A percentile compares a stretch with the other conserved stretches of the same genome.
Evolutionary conservation across 2,888 invertebrate species (phyloP).

Genomic region (Glaucopsyche alexis): DNA sequence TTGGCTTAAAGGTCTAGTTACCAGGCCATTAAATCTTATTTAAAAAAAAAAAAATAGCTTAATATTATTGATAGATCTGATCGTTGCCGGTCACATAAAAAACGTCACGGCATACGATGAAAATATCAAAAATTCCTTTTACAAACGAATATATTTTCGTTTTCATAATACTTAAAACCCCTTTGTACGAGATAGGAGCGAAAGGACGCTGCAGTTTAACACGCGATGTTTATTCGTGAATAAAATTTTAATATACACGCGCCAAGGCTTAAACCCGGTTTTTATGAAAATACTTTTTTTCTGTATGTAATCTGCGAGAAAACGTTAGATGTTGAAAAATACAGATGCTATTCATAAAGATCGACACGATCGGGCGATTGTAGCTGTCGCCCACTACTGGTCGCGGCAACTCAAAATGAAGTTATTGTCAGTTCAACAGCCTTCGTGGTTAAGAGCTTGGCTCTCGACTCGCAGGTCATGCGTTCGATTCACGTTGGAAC

Average conservation of each 20-base stretch:
- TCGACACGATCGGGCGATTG: too few species aligned
- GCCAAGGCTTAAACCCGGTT: slow-evolving; percentile 7
- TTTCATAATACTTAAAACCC: slow-evolving; percentile 15
- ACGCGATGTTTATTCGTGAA: slow-evolving; percentile 17
- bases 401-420: too few species aligned
- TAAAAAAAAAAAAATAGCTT: too few species aligned
- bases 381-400: too few species aligned
- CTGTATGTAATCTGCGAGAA: background rate
- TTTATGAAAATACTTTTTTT: background rate
- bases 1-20: too few species aligned
- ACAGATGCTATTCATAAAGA: background rate
- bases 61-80: too few species aligned
- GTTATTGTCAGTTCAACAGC: too few species aligned
- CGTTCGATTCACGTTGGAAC: too few species aligned
- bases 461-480: too few species aligned
- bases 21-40: too few species aligned
- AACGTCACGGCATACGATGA: background rate
- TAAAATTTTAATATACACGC: slow-evolving; percentile 22
- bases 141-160: background rate
- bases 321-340: background rate
- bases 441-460: too few species aligned
- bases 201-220: slow-evolving; percentile 16
- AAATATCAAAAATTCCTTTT: slow-evolving; percentile 10
- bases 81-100: too few species aligned
- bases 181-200: slow-evolving; percentile 23